phyloP scores from a whole-genome alignment of 2,888 invertebrate genomes.

The Lepidochitona cinerea region DNA sequence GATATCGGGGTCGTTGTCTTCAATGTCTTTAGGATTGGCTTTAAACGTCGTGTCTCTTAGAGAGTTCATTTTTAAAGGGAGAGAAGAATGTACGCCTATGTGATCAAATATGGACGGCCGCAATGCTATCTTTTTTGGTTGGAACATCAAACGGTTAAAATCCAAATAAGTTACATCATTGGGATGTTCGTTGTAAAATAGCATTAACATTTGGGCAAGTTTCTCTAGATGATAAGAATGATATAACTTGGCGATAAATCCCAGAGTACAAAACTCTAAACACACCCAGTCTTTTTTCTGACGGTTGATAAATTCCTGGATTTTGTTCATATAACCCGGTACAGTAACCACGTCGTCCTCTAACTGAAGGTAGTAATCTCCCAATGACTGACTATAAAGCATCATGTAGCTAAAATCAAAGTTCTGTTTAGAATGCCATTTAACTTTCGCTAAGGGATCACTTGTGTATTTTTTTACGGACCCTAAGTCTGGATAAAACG shows the following conservation, averaged over 20 bases:
- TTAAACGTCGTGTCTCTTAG: not conserved
- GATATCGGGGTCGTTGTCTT: not conserved
- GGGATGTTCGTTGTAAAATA: constrained; percentile 42
- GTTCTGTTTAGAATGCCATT: constrained; percentile 71
- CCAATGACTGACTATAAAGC: constrained; percentile 57
- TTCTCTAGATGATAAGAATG: constrained; percentile 35
- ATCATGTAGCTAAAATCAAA: constrained; percentile 69
- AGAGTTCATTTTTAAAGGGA: constrained; percentile 12
- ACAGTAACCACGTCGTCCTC: constrained; percentile 70
- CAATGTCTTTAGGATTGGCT: not conserved
- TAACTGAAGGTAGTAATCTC: constrained; percentile 66
- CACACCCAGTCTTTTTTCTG: constrained; percentile 33
- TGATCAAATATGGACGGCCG: constrained; percentile 44
- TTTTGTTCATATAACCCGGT: constrained; percentile 58
- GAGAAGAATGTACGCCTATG: constrained; percentile 42
- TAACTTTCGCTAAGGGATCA: constrained; percentile 60
- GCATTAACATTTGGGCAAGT: constrained; percentile 59
- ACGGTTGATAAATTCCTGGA: constrained; percentile 59
- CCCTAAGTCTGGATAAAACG: constrained; percentile 49
- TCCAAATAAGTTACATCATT: constrained; percentile 42
- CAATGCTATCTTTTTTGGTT: constrained; percentile 30
- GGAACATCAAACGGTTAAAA: constrained; percentile 32
- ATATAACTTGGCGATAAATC: constrained; percentile 54
- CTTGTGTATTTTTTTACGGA: constrained; percentile 57
- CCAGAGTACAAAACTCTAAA: constrained; percentile 46